Evolutionary conservation across 92 coral and sea anemone genomes (phyloP), one percentile per base, ranked within the genome.

Genomic region (Porites lobata): DNA sequence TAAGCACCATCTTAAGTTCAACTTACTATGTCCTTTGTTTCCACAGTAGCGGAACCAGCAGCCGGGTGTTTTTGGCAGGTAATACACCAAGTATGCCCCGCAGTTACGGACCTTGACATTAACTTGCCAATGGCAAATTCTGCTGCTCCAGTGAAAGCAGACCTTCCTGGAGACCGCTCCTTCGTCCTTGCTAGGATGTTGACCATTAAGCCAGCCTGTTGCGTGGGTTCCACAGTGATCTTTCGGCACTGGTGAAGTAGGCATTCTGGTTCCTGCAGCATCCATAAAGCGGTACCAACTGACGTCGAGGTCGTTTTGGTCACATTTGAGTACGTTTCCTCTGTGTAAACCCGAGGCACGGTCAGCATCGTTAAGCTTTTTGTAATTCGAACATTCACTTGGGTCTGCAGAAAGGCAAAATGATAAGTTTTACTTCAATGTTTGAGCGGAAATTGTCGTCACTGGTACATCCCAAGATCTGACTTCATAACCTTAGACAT

Each of bases 191-290:
- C 56, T 72, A 9, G 93, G 93, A 57, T 85, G 90, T 13, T 65
- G 63, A 18, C 93, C 93, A 29, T 64, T 38, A 85, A 90, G 20
- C 93, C 93, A 90, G 20, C 92, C 92, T 0, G 92, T 86, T 19
- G 89, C 89, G 64, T n/a, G 92, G 17, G 92, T 90, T 50, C 92
- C 93, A n/a, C 93, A 90, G 51, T 66, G 82, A 81, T 83, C 47
- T n/a, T 20, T 70, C 0, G 86, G 24, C 8, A 90, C 93, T 54
- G 85, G 71, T 11, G 87, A 54, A 8, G 76, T 90, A 7, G 93
- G 93, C 83, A 90, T 85, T 53, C 81, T 70, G 47, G 83, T 85
- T 26, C 93, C 93, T 1, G 93, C 93, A 12, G 73, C 93, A 54
- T 73, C 93, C 15, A 78, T 72, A 75, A 90, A 90, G 50, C 89